phyloP scores from a whole-genome alignment of 2,888 invertebrate species.

The Gymnocheta viridis region DNA sequence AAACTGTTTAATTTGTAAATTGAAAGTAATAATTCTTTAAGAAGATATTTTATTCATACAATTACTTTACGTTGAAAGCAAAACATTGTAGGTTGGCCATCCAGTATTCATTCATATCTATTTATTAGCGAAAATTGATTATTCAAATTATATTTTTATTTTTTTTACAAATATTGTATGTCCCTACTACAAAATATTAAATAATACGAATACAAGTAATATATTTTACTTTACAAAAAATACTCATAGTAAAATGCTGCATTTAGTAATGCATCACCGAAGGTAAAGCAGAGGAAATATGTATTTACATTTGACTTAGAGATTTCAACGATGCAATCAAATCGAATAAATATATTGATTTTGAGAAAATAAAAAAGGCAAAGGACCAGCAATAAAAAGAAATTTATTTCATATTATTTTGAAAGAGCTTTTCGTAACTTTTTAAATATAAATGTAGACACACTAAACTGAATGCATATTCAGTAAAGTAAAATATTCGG shows the following conservation, averaged over 20 bases:
- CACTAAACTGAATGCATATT: too few species aligned
- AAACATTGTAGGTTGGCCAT: too few species aligned
- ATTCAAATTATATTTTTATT: too few species aligned
- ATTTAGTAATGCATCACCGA: constrained; percentile 53
- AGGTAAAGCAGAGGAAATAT: constrained; percentile 22
- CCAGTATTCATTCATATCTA: too few species aligned
- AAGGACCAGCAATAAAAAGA: neutral
- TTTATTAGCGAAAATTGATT: too few species aligned
- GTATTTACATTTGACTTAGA: constrained; percentile 45
- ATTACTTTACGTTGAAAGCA: too few species aligned
- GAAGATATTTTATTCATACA: too few species aligned
- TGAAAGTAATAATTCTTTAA: too few species aligned
- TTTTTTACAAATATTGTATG: neutral
- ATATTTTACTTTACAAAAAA: neutral
- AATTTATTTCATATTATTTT: neutral
- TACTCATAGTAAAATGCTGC: neutral
- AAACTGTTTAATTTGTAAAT: too few species aligned
- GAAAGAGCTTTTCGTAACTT: too few species aligned
- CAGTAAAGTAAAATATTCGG: too few species aligned
- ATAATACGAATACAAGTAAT: neutral
- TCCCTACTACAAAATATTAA: neutral
- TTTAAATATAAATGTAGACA: too few species aligned
- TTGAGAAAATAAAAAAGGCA: neutral
- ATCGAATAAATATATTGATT: constrained; percentile 52
- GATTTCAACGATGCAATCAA: constrained; percentile 64